Evolutionary conservation across 2,113 vertebrate genomes (phyloP).

Genomic region (Gymnarchus niloticus): DNA sequence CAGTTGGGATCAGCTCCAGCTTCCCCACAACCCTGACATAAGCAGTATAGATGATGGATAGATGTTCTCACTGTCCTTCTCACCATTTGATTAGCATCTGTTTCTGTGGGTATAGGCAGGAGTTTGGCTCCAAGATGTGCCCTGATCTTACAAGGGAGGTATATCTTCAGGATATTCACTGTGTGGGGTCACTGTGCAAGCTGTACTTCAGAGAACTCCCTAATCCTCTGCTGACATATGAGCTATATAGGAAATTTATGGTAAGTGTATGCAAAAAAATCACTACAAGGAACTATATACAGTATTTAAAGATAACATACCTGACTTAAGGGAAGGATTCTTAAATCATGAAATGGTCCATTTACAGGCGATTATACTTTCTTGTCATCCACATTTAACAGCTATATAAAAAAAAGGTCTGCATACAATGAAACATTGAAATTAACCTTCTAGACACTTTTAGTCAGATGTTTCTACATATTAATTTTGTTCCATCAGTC

Average conservation of each 20-base stretch:
- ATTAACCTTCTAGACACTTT: neutral
- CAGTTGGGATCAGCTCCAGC: no score
- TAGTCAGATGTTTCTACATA: neutral
- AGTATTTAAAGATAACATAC: neutral
- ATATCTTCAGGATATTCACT: constrained; percentile 99
- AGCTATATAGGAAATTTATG: constrained; percentile 95
- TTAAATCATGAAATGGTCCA: no score
- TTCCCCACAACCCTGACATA: no score
- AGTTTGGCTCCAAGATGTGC: constrained; percentile 88
- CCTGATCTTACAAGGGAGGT: constrained; percentile 94
- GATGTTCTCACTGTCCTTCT: no score
- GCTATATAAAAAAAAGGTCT: neutral
- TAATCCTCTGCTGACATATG: constrained; percentile 93
- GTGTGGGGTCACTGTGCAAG: constrained; percentile 96
- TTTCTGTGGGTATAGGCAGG: constrained; percentile 73
- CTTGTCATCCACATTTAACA: no score
- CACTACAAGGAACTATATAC: neutral
- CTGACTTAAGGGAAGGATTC: neutral
- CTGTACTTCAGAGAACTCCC: constrained; percentile 96
- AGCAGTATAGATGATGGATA: no score
- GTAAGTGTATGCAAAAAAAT: constrained; percentile 62
- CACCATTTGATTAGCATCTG: constrained; percentile 10
- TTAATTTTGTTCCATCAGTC: neutral
- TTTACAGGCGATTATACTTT: no score
- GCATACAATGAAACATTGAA: neutral